phyloP scores from a whole-genome alignment of 2,888 invertebrate species.

The Carabus problematicus region DNA sequence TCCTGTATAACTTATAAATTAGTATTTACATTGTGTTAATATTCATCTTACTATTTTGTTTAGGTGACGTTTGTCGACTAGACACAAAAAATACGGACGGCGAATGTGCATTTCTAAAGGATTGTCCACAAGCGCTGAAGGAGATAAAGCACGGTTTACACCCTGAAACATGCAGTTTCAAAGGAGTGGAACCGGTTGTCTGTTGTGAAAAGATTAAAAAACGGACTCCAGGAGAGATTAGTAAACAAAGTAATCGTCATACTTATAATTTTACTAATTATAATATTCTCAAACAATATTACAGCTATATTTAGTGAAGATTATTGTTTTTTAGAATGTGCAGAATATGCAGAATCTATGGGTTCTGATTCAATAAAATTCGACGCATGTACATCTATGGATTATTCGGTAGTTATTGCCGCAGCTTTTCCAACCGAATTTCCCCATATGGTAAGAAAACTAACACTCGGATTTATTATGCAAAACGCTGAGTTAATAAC shows the following conservation, averaged over 20 bases:
- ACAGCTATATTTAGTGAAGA: not conserved
- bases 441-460: conserved; percentile 32
- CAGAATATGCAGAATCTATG: conserved; percentile 56
- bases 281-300: no score
- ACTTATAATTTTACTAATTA: no score
- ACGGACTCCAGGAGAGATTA: not conserved
- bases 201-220: not conserved
- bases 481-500: no score
- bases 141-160: not conserved
- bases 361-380: conserved; percentile 47
- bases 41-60: not conserved
- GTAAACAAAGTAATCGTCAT: not conserved
- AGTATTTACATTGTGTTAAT: no score
- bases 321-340: conserved; percentile 56
- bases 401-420: conserved; percentile 58
- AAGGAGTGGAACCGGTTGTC: not conserved
- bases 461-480: no score
- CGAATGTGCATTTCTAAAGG: not conserved
- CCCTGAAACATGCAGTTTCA: not conserved
- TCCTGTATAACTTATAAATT: no score
- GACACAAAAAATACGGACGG: not conserved
- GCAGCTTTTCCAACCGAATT: conserved; percentile 52
- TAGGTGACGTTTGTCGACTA: not conserved
- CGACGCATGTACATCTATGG: conserved; percentile 57
- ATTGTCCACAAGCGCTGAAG: not conserved